Evolutionary conservation across 2,888 invertebrate species (phyloP), one percentile per base, ranked within the genome.

Genomic region (Macroteleia sp.): DNA sequence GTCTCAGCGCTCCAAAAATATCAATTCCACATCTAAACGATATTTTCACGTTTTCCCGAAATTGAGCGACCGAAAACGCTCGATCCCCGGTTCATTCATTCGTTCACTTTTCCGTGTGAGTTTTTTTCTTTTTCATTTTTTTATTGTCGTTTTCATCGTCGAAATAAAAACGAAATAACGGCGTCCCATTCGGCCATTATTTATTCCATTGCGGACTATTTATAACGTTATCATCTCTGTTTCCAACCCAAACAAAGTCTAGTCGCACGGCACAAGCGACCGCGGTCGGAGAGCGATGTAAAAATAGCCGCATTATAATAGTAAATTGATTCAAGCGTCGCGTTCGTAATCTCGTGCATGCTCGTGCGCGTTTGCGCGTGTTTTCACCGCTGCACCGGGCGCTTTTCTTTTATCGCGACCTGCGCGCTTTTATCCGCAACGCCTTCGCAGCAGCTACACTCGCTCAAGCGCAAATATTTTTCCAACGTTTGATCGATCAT

Each of bases 251-350:
- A 74, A 74, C 73, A 74, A 74, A 50, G 59, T 74, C 66, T 74
- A 64, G 73, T 48, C 59, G 70, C 9, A 9, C 57, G 67, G 17
- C 56, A 39, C 48, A 28, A 16, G 73, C 62, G 57, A 34, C 22
- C 6, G 48, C 50, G 73, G 36, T 61, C 59, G 44, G 70, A 52
- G 64, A 73, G 64, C 57, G 48, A 9, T 34, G 59, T 66, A 73
- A 73, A 66, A 73, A 66, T 66, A 64, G 64, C 57, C 73, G 64
- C 66, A 73, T 73, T 73, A 73, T 73, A 73, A 66, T 73, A 73
- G 74, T 74, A 66, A 74, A 74, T 66, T 74, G 74, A 74, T 74
- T 74, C 66, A 66, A 66, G 59, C 66, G 66, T 28, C 44, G 73
- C 66, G 56, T 50, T 73, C 48, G 73, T 57, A 74, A 74, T 74